A percentile compares a stretch with the other conserved stretches of the same genome.
Conservation (phyloP, 2,797 vertebrate genomes). For the Liasis olivaceus region DNA sequence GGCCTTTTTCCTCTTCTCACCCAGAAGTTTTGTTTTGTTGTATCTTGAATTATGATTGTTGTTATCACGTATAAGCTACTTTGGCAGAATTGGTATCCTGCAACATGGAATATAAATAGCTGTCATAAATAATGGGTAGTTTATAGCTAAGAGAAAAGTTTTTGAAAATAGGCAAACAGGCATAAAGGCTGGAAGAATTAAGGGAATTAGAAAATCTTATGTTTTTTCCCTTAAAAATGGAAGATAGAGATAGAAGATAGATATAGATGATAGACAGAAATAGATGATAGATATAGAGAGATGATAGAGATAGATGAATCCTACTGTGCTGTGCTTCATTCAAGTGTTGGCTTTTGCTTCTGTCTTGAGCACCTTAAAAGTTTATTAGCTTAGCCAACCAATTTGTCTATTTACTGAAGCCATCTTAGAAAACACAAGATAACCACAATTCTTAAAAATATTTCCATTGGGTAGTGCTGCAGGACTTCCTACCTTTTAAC, state of each 20-base stretch:
- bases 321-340: not conserved
- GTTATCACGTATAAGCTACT: not conserved
- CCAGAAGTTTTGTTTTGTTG: not conserved
- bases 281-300: too few relatives aligned
- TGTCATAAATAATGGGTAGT: not conserved
- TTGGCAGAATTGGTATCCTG: not conserved
- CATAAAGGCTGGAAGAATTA: not conserved
- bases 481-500: conserved; percentile 88
- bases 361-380: not conserved
- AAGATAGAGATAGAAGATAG: not conserved
- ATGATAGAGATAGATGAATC: not conserved
- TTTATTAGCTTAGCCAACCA: not conserved
- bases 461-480: conserved; percentile 86
- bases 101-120: not conserved
- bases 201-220: not conserved
- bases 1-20: not conserved
- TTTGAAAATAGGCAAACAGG: not conserved
- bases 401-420: not conserved
- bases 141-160: not conserved
- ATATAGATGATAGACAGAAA: not conserved
- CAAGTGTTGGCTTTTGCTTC: not conserved
- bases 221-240: not conserved
- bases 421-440: conserved; percentile 31
- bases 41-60: not conserved
- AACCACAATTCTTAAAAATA: conserved; percentile 54